Evolutionary conservation across 1,140 invertebrate genomes (phyloP), one percentile per base, ranked within the genome.

Genomic region (Drosophila melanica): DNA sequence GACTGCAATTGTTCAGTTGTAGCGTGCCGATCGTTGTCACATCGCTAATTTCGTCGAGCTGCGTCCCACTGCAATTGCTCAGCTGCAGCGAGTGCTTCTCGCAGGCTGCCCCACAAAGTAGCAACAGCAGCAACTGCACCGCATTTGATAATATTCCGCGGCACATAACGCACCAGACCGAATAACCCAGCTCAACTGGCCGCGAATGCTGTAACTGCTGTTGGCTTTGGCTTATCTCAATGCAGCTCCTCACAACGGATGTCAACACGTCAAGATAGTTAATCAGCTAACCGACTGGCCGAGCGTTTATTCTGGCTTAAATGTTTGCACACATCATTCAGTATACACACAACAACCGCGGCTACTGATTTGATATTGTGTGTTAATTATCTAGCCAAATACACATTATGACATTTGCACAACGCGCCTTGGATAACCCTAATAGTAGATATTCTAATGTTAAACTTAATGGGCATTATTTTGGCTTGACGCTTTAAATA

Each of bases 221-320:
- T 3, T 35, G 62, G 30, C 53, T n/a, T 33, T 30, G 18, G 0
- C 75, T 87, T 79, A 86, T 86, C 79, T 68, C 59, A 79, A 79
- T 86, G 82, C 82, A 87, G 81, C 66, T 66, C 79, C 65, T 62
- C 58, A 23, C 35, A 57, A 35, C 33, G 44, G 35, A 65, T 75
- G 82, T 73, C 82, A 89, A 58, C 47, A 48, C 65, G 72, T 86
- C 82, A 66, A 86, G 82, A 86, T 86, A 86, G 75, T 72, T 78
- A 87, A 86, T 87, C 75, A 69, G 67, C 48, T 66, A 58, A 77
- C 57, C 59, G 67, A 78, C 82, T 80, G 27, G 9, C 62, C 62
- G 14, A 23, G 23, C 23, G 4, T 23, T 27, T 27, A 27, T 27
- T 27, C 27, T 27, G 18, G 37, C 18, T 18, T 16, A 16, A 12